Conservation (phyloP, 2,888 invertebrate genomes). For the Machimus rusticus region DNA sequence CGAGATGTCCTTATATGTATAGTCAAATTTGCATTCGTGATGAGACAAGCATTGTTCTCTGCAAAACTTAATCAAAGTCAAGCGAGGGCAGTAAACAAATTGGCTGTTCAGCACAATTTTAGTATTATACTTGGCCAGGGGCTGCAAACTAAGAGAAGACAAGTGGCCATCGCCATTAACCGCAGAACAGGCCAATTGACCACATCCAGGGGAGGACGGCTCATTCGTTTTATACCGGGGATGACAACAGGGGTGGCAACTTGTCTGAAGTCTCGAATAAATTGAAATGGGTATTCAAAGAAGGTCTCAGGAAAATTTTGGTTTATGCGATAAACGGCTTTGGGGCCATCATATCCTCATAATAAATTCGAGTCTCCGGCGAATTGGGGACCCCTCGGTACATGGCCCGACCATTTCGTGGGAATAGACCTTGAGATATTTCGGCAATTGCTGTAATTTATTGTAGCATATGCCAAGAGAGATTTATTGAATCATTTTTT, state of each 20-base stretch:
- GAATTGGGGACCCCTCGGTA: not conserved
- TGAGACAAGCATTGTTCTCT: not conserved
- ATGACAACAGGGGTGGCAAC: not conserved
- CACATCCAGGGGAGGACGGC: not conserved
- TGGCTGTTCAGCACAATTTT: not conserved
- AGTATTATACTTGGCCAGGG: not conserved
- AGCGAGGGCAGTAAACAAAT: not conserved
- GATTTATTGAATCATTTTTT: not conserved
- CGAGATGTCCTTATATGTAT: not conserved
- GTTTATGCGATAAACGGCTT: not conserved
- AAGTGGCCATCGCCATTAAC: not conserved
- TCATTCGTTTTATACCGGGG: not conserved
- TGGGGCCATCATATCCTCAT: not conserved
- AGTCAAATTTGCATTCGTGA: not conserved
- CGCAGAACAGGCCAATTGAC: not conserved
- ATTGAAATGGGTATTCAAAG: not conserved
- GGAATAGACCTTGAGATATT: not conserved
- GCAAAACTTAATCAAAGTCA: not conserved
- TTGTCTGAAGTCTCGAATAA: not conserved
- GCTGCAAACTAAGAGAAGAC: not conserved
- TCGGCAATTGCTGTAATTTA: not conserved
- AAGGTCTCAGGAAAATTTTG: not conserved
- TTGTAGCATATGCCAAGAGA: not conserved
- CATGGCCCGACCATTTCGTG: not conserved
- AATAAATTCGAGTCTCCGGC: not conserved